Base-by-base conservation (phyloP, 2,113 vertebrate genomes). In the Oxyruncus cristatus region DNA sequence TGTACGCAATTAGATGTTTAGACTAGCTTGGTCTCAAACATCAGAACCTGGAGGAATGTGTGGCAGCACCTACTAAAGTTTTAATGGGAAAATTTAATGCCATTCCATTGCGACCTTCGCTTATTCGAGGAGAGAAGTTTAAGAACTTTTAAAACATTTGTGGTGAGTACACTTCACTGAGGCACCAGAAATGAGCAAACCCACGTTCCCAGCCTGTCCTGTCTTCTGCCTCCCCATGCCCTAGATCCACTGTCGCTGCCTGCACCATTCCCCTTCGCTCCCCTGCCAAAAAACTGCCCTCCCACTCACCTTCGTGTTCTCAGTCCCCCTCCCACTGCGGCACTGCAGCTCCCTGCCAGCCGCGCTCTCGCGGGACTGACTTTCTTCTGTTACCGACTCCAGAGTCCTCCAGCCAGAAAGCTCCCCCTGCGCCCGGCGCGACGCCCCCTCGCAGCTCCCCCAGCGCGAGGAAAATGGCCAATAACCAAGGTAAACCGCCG, bases 401-500 rank as follows among this genome's bases (percentile, higher is more conserved):
- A 97, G 97, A 97, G 66, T 67, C 97, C 96, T 96, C 93, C 96
- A 93, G 96, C 95, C 97, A 97, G 97, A 97, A 96, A 96, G 90
- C 94, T 82, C 88, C 96, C 96, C 95, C 95, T 11, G 82, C 90
- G 5, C 92, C 96, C 9, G 85, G 91, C 41, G 50, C 95, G 92
- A 97, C 96, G 74, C 96, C 96, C 82, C 96, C 96, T 90, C 95
- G 96, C 95, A 97, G 97, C 96, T 97, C 97, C 94, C 97, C 97
- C 95, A 95, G 37, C 85, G 4, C 95, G 94, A 97, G 97, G 94
- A 97, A 97, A 96, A 96, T 97, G 96, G 97, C 97, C 96, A 94
- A 89, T 97, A 96, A 95, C 88, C 97, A 97, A 97, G 97, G 97
- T 97, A 97, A 97, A 81, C 52, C 15, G 39, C 84, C 49, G 21